Conservation (phyloP, 2,888 invertebrate species). For the Dryococelus australis region DNA sequence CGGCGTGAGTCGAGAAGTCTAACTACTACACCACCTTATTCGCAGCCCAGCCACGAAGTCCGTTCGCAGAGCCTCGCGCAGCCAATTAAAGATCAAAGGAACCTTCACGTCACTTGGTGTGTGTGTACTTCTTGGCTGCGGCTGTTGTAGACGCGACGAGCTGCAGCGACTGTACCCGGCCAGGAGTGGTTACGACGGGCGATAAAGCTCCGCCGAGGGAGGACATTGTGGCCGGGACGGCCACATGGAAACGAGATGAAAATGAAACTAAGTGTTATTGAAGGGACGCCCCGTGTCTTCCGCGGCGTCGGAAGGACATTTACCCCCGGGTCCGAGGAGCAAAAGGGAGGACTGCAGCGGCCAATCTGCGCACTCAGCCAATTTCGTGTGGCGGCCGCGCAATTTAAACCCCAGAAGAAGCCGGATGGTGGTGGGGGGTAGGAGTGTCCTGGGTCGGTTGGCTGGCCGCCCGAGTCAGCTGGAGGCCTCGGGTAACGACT, state of each 20-base stretch:
- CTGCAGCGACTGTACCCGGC: background rate
- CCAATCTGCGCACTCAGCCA: constrained; percentile 16
- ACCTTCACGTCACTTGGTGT: too few relatives aligned
- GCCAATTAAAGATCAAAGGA: too few relatives aligned
- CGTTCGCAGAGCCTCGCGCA: too few relatives aligned
- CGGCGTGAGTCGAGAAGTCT: too few relatives aligned
- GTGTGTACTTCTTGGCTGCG: too few relatives aligned
- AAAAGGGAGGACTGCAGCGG: background rate
- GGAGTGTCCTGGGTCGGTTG: too few relatives aligned
- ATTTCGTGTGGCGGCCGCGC: constrained; percentile 8
- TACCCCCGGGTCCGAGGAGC: background rate
- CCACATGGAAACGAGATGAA: constrained; percentile 16
- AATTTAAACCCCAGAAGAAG: too few relatives aligned
- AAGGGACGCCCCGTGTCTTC: background rate
- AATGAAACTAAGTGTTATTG: background rate
- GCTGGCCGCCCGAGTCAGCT: background rate
- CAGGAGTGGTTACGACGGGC: background rate
- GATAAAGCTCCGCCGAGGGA: background rate
- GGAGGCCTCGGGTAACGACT: background rate
- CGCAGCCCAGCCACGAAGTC: too few relatives aligned
- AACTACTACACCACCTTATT: too few relatives aligned
- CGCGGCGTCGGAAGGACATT: background rate
- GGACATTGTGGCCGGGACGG: background rate
- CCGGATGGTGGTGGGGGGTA: too few relatives aligned
- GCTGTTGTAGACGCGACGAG: too few relatives aligned